Evolutionary conservation across 2,113 vertebrate species (phyloP).

Genomic region (Dicentrarchus labrax): DNA sequence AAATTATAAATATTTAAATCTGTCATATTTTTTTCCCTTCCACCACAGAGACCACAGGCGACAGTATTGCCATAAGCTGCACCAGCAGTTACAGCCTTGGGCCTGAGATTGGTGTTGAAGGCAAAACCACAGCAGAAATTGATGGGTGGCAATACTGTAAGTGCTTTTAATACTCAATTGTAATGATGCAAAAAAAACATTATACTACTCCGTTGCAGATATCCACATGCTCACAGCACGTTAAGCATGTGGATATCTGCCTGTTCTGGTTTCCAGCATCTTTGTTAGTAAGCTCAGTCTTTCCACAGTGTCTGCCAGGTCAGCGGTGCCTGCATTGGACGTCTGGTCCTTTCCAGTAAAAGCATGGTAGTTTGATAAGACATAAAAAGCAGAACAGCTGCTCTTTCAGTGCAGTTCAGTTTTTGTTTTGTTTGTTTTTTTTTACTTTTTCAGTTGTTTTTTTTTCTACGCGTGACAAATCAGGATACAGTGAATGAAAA

Average conservation of each 20-base stretch:
- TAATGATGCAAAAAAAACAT: slow-evolving; percentile 26
- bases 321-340: slow-evolving; percentile 45
- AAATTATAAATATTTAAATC: slow-evolving; percentile 51
- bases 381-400: background rate
- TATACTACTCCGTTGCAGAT: slow-evolving; percentile 13
- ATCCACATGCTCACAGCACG: background rate
- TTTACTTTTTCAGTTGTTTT: background rate
- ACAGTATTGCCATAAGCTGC: slow-evolving; percentile 1
- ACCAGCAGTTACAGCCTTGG: slow-evolving; percentile 24
- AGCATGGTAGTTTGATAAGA: slow-evolving; percentile 70
- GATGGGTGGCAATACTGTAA: slow-evolving; percentile 20
- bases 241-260: slow-evolving; percentile 19
- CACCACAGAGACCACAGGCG: slow-evolving; percentile 39
- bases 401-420: background rate
- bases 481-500: slow-evolving; percentile 1
- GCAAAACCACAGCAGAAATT: slow-evolving; percentile 36
- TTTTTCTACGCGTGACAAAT: background rate
- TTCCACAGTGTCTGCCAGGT: slow-evolving; percentile 75
- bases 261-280: slow-evolving; percentile 43
- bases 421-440: background rate
- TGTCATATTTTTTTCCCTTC: slow-evolving; percentile 8
- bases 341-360: slow-evolving; percentile 55
- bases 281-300: slow-evolving; percentile 69
- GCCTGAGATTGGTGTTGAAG: slow-evolving; percentile 19
- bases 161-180: slow-evolving; percentile 20